Conservation (phyloP, 2,888 invertebrate species). For the Clitarchus hookeri region DNA sequence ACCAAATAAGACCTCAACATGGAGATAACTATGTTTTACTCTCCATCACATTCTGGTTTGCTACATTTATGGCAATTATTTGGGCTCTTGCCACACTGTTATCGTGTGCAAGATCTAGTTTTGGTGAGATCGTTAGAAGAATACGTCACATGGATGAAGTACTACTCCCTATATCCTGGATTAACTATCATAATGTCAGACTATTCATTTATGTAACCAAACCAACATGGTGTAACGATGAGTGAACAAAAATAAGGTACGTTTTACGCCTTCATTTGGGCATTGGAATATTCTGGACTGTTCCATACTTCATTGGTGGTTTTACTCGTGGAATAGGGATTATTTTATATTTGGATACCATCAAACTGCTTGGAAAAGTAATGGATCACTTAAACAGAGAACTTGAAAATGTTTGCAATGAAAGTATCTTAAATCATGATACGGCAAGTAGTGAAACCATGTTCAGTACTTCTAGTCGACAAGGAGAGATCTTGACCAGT, state of each 20-base stretch:
- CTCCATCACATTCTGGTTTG: not conserved
- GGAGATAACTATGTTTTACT: not conserved
- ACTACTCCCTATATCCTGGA: not conserved
- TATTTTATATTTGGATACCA: not conserved
- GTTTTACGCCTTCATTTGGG: not conserved
- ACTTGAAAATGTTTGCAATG: no score
- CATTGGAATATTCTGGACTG: not conserved
- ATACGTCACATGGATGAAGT: not conserved
- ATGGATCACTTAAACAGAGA: not conserved
- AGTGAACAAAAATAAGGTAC: no score
- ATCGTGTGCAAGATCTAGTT: not conserved
- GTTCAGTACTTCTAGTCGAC: no score
- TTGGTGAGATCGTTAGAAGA: not conserved
- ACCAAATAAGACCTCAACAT: not conserved
- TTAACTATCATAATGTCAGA: not conserved
- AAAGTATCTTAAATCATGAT: no score
- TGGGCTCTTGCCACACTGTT: not conserved
- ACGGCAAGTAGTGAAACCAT: no score
- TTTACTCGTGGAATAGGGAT: not conserved
- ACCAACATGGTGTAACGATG: no score
- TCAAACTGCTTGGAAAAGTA: not conserved
- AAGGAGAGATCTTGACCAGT: no score
- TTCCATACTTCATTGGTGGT: not conserved
- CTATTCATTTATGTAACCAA: not conserved
- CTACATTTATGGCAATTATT: not conserved